Evolutionary conservation across 2,113 vertebrate species (phyloP), one percentile per base, ranked within the genome.

Genomic region (Myrmecobius fasciatus): DNA sequence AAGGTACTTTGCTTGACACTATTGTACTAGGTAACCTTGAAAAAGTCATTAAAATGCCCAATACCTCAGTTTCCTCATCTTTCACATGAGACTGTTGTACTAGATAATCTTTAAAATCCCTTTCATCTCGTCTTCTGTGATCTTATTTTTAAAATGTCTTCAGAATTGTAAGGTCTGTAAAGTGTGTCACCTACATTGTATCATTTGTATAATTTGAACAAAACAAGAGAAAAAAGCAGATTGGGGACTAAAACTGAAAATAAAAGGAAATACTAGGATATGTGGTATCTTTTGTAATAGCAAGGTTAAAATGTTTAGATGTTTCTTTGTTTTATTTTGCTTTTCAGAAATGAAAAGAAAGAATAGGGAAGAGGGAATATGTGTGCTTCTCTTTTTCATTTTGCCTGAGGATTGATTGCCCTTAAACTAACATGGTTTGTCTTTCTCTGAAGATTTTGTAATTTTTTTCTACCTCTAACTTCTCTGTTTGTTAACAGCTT

Each of bases 401-500:
- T 93, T 92, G 2, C 83, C 20, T 91, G 10, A 95, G n/a, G 88
- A 95, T 92, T 97, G 92, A 60, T 95, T 54, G 4, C 47, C 22
- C 91, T 93, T 90, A 95, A 94, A 95, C 36, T 20, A 49, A 53
- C 22, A n/a, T 92, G 49, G 3, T 93, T 96, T 96, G 46, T 93
- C 49, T 92, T 95, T 46, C 54, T 52, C 89, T 92, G 89, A 95
- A 47, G 75, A 93, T 90, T 92, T 95, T 93, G 48, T 88, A n/a
- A n/a, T 24, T 43, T 95, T 94, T 95, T 96, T 60, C 3, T 93
- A 3, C 91, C 91, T 97, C 91, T 17, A 14, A 83, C 36, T 94
- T 17, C 94, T 96, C 93, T 90, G 0, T 91, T 46, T 95, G 54
- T 90, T 96, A 96, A 97, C 90, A 92, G 52, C 53, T 92, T 97